These are phyloP conservation scores for Tenthredo scrophulariae DNA, from an alignment of 2,888 invertebrate genomes.

Conservation along the genomic window DNA sequence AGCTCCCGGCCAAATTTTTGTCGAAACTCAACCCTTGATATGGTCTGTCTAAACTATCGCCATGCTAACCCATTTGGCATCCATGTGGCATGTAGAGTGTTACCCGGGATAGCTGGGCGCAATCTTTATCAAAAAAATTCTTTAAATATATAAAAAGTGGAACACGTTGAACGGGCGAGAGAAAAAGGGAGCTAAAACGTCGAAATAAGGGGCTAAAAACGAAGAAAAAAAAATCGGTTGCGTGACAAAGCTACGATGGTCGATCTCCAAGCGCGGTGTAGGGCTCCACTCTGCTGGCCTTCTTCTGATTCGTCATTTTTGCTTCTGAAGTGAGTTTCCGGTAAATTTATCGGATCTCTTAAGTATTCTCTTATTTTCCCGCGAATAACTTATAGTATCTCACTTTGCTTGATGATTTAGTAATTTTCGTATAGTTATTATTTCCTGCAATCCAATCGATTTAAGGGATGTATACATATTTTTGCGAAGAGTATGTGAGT, in stretches of 20 bases:
- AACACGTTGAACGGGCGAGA: background rate
- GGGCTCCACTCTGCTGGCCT: constrained; percentile 67
- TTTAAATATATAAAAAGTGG: background rate
- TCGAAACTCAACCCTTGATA: no score
- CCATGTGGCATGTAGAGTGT: no score
- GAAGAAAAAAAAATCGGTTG: background rate
- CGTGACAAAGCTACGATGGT: constrained; percentile 58
- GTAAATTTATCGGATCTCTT: background rate
- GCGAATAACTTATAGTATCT: no score
- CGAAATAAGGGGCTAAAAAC: background rate
- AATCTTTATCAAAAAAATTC: no score
- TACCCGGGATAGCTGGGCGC: no score
- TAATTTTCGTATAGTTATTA: background rate
- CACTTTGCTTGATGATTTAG: background rate
- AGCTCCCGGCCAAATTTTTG: no score
- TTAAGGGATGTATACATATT: background rate
- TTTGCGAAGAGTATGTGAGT: background rate
- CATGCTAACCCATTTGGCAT: no score
- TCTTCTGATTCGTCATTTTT: constrained; percentile 38
- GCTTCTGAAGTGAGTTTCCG: constrained; percentile 36
- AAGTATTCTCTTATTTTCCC: background rate
- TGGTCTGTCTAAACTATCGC: no score
- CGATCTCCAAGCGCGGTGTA: constrained; percentile 68
- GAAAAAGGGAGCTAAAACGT: background rate
- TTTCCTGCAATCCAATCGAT: constrained; percentile 5